Evolutionary conservation across 2,888 invertebrate genomes (phyloP).

Genomic region (Ophion ventricosus): DNA sequence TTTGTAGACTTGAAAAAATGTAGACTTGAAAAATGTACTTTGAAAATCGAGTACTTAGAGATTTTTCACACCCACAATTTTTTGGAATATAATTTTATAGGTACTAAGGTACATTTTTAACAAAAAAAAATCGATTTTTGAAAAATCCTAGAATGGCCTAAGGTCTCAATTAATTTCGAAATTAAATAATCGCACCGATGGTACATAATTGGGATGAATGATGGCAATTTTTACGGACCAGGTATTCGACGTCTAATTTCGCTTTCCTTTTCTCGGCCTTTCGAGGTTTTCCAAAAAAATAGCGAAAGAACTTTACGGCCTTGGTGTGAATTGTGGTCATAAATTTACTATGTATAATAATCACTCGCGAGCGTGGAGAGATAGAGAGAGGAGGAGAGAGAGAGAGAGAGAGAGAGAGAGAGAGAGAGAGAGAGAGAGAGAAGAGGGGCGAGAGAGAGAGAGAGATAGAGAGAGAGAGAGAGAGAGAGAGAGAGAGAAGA

Average conservation of each 20-base stretch:
- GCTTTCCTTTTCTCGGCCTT: neutral
- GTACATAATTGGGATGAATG: neutral
- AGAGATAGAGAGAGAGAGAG: slow-evolving; percentile 33
- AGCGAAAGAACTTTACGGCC: neutral
- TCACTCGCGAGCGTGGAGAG: slow-evolving; percentile 34
- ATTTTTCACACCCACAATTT: too few species aligned
- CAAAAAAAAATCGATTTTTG: too few species aligned
- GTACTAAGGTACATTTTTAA: too few species aligned
- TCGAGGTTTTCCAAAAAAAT: neutral
- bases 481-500: slow-evolving; percentile 25
- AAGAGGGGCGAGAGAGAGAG: slow-evolving; percentile 18
- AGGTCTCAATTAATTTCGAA: too few species aligned
- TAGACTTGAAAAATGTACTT: too few species aligned
- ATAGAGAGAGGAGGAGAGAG: slow-evolving; percentile 17
- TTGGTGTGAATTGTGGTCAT: slow-evolving; percentile 33
- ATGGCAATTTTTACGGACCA: neutral
- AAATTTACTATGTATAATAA: slow-evolving; percentile 52
- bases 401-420: slow-evolving; percentile 41
- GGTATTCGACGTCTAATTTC: slow-evolving; percentile 1
- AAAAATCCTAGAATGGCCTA: too few species aligned
- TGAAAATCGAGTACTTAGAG: too few species aligned
- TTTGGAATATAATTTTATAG: too few species aligned
- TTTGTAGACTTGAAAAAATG: too few species aligned
- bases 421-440: slow-evolving; percentile 33
- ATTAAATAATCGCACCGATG: too few species aligned